Evolutionary conservation across 2,113 vertebrate species (phyloP).

Genomic region (Gallinago jamesoni): DNA sequence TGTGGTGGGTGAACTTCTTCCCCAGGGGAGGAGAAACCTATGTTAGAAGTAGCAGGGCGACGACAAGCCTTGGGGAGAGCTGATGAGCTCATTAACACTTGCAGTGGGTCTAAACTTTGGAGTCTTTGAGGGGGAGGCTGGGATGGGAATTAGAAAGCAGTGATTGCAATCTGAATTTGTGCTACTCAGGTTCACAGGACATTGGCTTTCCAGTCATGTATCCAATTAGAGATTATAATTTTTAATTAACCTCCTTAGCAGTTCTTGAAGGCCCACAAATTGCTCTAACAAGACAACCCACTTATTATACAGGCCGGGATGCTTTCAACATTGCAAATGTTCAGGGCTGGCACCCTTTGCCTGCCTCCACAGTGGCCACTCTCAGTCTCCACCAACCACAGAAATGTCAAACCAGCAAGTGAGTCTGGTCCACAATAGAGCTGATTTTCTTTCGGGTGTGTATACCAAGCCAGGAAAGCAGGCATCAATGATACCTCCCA

Average conservation of each 20-base stretch:
- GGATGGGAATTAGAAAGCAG: background rate
- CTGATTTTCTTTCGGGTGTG: background rate
- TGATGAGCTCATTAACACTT: background rate
- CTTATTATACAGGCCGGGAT: background rate
- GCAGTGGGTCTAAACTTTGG: background rate
- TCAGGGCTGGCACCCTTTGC: background rate
- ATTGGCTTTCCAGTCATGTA: background rate
- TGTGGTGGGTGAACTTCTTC: background rate
- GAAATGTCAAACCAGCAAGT: background rate
- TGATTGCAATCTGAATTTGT: background rate
- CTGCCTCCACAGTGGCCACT: background rate
- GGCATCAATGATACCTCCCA: accelerated
- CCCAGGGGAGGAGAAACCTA: background rate
- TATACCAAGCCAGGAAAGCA: background rate
- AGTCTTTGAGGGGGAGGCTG: background rate
- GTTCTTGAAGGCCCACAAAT: background rate
- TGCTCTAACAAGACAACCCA: background rate
- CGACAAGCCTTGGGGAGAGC: background rate
- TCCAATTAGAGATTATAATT: background rate
- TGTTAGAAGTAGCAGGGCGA: background rate
- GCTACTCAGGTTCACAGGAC: background rate
- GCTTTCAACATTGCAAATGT: background rate
- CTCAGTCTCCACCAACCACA: background rate
- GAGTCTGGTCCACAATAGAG: background rate
- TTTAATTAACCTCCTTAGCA: conserved; percentile 25